These are phyloP conservation scores for Polydesmus complanatus DNA, from an alignment of 2,888 invertebrate genomes.

Conservation along the genomic window DNA sequence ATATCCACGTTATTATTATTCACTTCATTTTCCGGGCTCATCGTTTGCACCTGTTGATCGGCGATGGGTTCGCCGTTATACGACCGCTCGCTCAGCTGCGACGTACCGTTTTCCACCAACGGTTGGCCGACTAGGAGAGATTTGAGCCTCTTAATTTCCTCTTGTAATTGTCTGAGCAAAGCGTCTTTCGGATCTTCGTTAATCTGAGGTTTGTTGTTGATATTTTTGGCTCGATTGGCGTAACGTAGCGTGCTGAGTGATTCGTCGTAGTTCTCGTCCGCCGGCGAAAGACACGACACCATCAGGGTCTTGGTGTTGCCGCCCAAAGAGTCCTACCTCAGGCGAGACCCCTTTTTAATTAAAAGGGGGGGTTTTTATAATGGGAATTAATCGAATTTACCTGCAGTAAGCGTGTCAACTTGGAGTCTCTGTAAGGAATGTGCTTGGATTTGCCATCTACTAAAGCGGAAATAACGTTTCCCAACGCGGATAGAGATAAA, in stretches of 20 bases:
- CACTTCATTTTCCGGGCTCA: too few species aligned
- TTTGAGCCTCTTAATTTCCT: conserved; percentile 61
- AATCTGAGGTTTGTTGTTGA: conserved; percentile 66
- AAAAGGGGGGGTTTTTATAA: background rate
- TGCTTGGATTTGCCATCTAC: conserved; percentile 69
- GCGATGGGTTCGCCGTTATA: background rate
- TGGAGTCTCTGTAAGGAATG: conserved; percentile 70
- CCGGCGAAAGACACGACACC: conserved; percentile 72
- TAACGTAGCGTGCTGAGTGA: conserved; percentile 67
- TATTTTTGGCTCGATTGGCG: conserved; percentile 73
- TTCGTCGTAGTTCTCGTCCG: conserved; percentile 69
- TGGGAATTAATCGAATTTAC: conserved; percentile 34
- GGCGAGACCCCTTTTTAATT: background rate
- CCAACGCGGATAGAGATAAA: conserved; percentile 68
- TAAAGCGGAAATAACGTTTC: conserved; percentile 76
- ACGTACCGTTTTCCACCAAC: background rate
- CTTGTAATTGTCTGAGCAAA: conserved; percentile 64
- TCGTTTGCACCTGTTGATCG: background rate
- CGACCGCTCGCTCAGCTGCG: background rate
- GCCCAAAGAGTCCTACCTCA: conserved; percentile 55
- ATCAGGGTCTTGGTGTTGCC: conserved; percentile 80
- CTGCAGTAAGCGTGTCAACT: conserved; percentile 61
- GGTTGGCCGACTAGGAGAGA: conserved; percentile 32
- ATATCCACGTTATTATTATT: background rate
- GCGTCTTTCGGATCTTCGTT: conserved; percentile 88